Conservation (phyloP, 2,888 invertebrate genomes). For the Orchestes rusci region DNA sequence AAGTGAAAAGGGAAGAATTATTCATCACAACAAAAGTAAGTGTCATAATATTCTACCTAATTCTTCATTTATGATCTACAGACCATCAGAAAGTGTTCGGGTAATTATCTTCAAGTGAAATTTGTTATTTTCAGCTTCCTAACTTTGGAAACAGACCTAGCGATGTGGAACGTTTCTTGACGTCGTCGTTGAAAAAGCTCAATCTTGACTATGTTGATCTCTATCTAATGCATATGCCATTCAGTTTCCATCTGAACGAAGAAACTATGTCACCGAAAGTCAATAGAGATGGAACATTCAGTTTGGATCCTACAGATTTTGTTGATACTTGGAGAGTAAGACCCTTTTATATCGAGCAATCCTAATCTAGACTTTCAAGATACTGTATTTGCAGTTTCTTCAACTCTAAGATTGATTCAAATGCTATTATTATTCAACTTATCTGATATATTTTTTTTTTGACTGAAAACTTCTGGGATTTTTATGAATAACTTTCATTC, state of each 20-base stretch:
- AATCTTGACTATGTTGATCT: constrained; percentile 67
- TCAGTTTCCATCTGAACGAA: constrained; percentile 55
- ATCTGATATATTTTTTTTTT: no score
- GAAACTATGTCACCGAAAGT: constrained; percentile 49
- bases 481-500: no score
- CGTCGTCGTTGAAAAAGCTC: constrained; percentile 56
- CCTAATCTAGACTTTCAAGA: no score
- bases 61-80: constrained; percentile 2
- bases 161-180: constrained; percentile 59
- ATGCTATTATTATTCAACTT: no score
- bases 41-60: not conserved
- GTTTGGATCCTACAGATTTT: constrained; percentile 58
- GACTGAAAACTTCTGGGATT: no score
- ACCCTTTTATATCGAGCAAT: no score
- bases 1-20: constrained; percentile 60
- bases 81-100: not conserved
- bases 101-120: not conserved
- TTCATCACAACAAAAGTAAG: constrained; percentile 76
- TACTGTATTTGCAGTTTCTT: no score
- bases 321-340: constrained; percentile 62
- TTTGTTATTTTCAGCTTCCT: constrained; percentile 54
- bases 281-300: constrained; percentile 53
- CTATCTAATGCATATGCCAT: constrained; percentile 72
- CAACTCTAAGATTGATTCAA: no score
- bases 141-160: constrained; percentile 60